Evolutionary conservation across 1,140 invertebrate species (phyloP).

Genomic region (Drosophila bipectinata): DNA sequence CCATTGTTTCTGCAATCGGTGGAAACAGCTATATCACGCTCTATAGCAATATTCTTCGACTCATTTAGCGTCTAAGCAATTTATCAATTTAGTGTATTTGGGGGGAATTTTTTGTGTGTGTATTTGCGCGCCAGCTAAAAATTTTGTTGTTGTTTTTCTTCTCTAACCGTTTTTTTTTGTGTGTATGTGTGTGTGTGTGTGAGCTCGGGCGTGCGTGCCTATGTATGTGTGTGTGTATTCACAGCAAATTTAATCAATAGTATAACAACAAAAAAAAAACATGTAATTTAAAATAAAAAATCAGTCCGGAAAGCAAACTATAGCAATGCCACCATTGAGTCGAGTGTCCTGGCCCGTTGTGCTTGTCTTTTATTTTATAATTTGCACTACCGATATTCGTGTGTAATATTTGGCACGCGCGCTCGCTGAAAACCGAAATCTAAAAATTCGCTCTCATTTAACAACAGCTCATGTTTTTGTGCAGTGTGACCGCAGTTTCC

Average conservation of each 20-base stretch:
- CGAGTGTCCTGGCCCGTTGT: not conserved
- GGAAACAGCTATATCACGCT: constrained; percentile 2
- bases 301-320: constrained; percentile 1
- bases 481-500: not conserved
- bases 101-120: constrained; percentile 14
- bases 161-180: constrained; percentile 15
- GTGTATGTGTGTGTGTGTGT: not conserved
- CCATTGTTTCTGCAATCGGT: not conserved
- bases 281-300: constrained; percentile 24
- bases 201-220: constrained; percentile 8
- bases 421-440: constrained; percentile 4
- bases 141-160: constrained; percentile 32
- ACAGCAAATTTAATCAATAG: constrained; percentile 46
- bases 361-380: not conserved
- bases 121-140: constrained; percentile 50
- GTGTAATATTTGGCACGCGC: constrained; percentile 2
- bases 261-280: constrained; percentile 2
- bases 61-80: constrained; percentile 50
- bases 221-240: constrained; percentile 17
- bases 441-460: constrained; percentile 5
- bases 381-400: not conserved
- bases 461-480: constrained; percentile 5
- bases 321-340: too few relatives aligned
- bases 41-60: constrained; percentile 19
- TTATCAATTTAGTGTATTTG: constrained; percentile 33